phyloP scores from a whole-genome alignment of 2,888 invertebrate species.

The Iphiclides podalirius region DNA sequence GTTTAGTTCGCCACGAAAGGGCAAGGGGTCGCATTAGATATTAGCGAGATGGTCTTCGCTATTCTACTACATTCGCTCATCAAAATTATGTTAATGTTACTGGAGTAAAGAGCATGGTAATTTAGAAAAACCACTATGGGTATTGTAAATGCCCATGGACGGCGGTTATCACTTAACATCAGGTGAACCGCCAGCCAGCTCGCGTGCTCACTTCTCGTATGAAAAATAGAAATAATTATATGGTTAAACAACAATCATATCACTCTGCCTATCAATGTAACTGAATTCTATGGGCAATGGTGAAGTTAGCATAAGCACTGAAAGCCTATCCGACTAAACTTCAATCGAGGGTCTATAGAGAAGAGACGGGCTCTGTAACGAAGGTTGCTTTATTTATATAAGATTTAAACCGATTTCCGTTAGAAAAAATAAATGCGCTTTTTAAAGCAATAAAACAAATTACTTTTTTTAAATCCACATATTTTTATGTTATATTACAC shows the following conservation, averaged over 20 bases:
- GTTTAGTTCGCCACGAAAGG: constrained; percentile 39
- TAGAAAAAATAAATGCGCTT: constrained; percentile 9
- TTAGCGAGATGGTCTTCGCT: constrained; percentile 24
- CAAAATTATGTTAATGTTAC: not conserved
- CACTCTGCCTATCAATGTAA: no score
- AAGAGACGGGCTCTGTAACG: not conserved
- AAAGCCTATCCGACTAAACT: constrained; percentile 11
- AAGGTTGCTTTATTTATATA: constrained; percentile 17
- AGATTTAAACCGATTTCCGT: constrained; percentile 14
- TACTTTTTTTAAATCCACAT: not conserved
- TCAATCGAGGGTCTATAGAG: constrained; percentile 9
- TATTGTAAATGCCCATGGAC: no score
- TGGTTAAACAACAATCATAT: no score
- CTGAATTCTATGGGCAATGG: constrained; percentile 6
- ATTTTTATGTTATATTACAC: no score
- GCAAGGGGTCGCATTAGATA: constrained; percentile 27
- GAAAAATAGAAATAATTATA: no score
- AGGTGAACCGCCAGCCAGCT: no score
- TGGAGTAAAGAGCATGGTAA: not conserved
- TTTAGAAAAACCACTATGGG: no score
- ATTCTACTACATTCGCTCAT: not conserved
- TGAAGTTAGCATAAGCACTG: constrained; percentile 20
- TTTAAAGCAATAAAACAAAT: not conserved
- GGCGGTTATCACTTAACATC: no score
- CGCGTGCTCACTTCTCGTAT: no score